Conservation (phyloP, 2,888 invertebrate species). For the Melanchra persicariae region DNA sequence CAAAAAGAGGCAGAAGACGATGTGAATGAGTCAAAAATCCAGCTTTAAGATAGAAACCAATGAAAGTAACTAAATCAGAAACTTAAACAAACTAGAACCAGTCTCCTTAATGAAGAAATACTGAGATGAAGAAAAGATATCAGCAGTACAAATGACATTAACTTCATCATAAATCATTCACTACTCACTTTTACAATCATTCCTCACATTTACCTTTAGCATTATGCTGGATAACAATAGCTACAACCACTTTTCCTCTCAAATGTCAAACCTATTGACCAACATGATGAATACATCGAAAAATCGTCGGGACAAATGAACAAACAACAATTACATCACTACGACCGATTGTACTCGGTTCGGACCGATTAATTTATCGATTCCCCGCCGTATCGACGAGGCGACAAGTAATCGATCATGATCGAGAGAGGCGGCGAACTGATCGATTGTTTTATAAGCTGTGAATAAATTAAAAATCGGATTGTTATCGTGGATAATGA, state of each 20-base stretch:
- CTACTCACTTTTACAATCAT: slow-evolving; percentile 7
- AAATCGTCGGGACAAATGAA: slow-evolving; percentile 66
- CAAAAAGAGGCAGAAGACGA: too few species aligned
- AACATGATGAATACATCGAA: slow-evolving; percentile 59
- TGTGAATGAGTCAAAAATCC: too few species aligned
- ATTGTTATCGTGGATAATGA: slow-evolving; percentile 76
- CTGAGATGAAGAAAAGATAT: neutral
- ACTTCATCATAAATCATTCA: slow-evolving; percentile 25
- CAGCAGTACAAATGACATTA: neutral
- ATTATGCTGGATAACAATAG: slow-evolving; percentile 42
- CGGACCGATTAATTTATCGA: slow-evolving; percentile 85
- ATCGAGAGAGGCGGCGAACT: slow-evolving; percentile 82
- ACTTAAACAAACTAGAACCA: neutral
- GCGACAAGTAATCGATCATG: slow-evolving; percentile 86
- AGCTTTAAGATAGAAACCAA: too few species aligned
- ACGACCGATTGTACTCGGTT: slow-evolving; percentile 67
- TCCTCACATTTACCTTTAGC: slow-evolving; percentile 18
- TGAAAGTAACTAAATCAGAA: neutral
- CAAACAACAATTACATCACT: slow-evolving; percentile 72
- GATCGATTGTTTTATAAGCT: slow-evolving; percentile 84
- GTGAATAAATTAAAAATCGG: slow-evolving; percentile 85
- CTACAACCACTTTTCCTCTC: slow-evolving; percentile 28
- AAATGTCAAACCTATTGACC: slow-evolving; percentile 59
- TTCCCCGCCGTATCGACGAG: slow-evolving; percentile 78
- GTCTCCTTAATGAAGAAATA: neutral